Evolutionary conservation across 64 coral and sea anemone species (phyloP), one percentile per base, ranked within the genome.

Genomic region (Trachythela sp.): DNA sequence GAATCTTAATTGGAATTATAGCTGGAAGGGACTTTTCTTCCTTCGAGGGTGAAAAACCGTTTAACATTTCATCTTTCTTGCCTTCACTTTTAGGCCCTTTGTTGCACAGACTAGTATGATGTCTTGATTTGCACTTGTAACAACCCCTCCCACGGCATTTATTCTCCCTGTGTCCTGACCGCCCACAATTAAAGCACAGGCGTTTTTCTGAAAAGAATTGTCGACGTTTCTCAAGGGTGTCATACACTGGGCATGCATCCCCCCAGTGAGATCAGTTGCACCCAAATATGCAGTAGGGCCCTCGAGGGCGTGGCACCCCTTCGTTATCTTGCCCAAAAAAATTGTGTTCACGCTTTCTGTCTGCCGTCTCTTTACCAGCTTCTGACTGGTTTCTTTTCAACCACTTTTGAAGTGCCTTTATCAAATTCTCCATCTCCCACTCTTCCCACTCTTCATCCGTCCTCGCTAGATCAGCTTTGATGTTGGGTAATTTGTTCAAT

Each of bases 1-100:
- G 9, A 70, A 70, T 32, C 24, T 70, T 70, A n/a, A 70, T 32
- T 9, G 64, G 64, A 8, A 70, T 26, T 9, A 70, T 70, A 26
- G 64, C 20, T 70, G 64, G 64, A 22, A 70, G 30, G 9, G 64
- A 26, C 64, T 92, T 36, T 39, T 26, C 40, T 33, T 56, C 14
- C 36, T 35, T 51, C 87, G 42, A 40, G 11, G 87, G 70, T 92
- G 85, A 88, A 84, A 88, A 92, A 13, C 20, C 37, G 26, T 72
- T 72, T 27, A 72, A 72, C 9, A 26, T 35, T 22, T 14, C 68
- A 52, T 0, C 13, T 11, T 52, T 52, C 49, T 2, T 11, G 1
- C 22, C 49, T 52, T 52, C 49, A 11, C 1, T 52, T 52, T 52
- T 20, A 11, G 9, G 49, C 29, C 29, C 33, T 35, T 29, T 72